A percentile compares a stretch with the other conserved stretches of the same genome.
These are phyloP conservation scores for Thymelicus lineola DNA, from an alignment of 2,888 invertebrate species.

Conservation along the genomic window DNA sequence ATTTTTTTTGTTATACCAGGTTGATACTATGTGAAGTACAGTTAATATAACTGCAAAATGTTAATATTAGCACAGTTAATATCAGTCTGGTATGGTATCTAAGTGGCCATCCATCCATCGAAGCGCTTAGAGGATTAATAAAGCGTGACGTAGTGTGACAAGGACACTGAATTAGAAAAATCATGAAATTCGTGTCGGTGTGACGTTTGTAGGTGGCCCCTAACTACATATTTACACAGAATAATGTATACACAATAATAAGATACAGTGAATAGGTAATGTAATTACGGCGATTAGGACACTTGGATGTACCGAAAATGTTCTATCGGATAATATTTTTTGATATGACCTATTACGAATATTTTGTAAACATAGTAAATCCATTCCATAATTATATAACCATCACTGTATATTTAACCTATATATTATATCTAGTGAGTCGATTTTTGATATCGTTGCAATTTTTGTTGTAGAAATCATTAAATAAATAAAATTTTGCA, in stretches of 20 bases:
- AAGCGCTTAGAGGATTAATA: too few species aligned
- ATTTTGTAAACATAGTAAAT: not conserved
- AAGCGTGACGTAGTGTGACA: too few species aligned
- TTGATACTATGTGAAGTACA: not conserved
- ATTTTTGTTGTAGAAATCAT: too few species aligned
- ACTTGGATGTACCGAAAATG: too few species aligned
- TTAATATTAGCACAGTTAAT: not conserved
- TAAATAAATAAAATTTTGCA: too few species aligned
- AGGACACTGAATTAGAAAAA: too few species aligned
- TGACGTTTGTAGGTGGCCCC: too few species aligned
- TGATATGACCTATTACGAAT: not conserved
- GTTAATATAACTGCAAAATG: not conserved
- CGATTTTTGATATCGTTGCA: slow-evolving; percentile 2
- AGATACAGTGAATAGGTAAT: too few species aligned
- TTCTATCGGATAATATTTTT: not conserved
- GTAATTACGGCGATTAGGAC: too few species aligned
- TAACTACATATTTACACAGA: not conserved
- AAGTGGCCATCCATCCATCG: too few species aligned
- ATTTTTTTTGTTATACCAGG: not conserved
- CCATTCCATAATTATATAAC: slow-evolving; percentile 2
- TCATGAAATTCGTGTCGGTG: too few species aligned
- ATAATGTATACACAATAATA: too few species aligned
- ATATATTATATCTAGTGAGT: not conserved
- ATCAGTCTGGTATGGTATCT: not conserved
- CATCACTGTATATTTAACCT: not conserved